Evolutionary conservation across 2,113 vertebrate species (phyloP), one percentile per base, ranked within the genome.

Genomic region (Oxyura jamaicensis): DNA sequence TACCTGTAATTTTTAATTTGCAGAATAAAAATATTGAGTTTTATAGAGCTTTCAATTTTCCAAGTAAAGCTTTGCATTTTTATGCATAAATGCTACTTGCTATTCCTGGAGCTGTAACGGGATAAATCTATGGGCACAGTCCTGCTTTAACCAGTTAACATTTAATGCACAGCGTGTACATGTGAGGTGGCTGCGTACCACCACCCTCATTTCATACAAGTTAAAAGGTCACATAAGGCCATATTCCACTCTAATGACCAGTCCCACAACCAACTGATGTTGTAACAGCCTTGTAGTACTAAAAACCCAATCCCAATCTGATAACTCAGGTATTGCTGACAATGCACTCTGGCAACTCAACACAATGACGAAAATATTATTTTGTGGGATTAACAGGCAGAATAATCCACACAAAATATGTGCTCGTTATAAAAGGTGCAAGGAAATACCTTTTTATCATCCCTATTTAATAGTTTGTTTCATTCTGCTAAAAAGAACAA

Each of bases 361-460:
- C 53, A 87, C 96, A 98, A 97, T 93, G 97, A 98, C 88, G 95
- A 94, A 97, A 97, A 92, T 60, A 93, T 13, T 93, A 52, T 71
- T 76, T 86, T 80, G 19, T 85, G 36, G 95, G 83, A 86, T 94
- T 91, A 94, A 90, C 93, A 98, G 98, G 98, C 98, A 98, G 98
- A 98, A 98, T 96, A 98, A 98, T 97, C 97, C 97, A 98, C 99
- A 98, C 98, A 98, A 98, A 98, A 97, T 97, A 96, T 93, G 97
- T 84, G 97, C 73, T 97, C 92, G 94, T 97, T 98, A 97, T 97
- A 98, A 98, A 98, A 97, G 98, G 97, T 98, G 96, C 97, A 98
- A 98, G 98, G 98, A 99, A 99, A 98, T 97, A 83, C 94, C 97
- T 97, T 96, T 98, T 98, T 98, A 98, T 98, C 98, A 98, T 98